Conservation (phyloP, 2,888 invertebrate species). For the Agrotis exclamationis region DNA sequence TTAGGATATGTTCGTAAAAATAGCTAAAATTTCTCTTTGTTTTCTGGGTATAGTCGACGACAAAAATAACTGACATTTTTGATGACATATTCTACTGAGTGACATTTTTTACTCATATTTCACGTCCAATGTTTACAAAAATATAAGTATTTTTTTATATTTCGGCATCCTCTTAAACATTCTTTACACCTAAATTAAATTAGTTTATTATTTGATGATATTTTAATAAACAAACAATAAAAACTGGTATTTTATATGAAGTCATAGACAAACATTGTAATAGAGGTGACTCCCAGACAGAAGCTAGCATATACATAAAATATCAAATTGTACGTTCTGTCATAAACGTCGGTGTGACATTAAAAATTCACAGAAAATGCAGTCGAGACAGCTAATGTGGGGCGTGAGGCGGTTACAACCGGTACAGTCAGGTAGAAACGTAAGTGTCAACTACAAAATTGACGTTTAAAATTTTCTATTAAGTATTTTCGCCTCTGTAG, state of each 20-base stretch:
- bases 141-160: slow-evolving; percentile 10
- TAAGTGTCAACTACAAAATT: slow-evolving; percentile 49
- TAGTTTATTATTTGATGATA: neutral
- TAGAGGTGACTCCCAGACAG: slow-evolving; percentile 2
- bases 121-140: slow-evolving; percentile 5
- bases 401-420: slow-evolving; percentile 43
- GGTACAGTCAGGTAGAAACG: slow-evolving; percentile 32
- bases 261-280: slow-evolving; percentile 29
- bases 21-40: slow-evolving; percentile 34
- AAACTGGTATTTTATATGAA: neutral
- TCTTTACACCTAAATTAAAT: neutral
- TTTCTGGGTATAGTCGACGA: slow-evolving; percentile 23
- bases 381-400: slow-evolving; percentile 56
- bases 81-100: slow-evolving; percentile 16
- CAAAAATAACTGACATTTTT: slow-evolving; percentile 43
- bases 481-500: slow-evolving; percentile 28
- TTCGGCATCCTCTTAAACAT: neutral
- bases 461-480: slow-evolving; percentile 51
- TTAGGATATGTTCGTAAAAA: slow-evolving; percentile 43
- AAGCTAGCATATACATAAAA: slow-evolving; percentile 45
- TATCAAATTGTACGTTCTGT: slow-evolving; percentile 56
- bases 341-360: slow-evolving; percentile 56
- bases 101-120: slow-evolving; percentile 34
- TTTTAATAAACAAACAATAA: neutral
- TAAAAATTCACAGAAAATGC: slow-evolving; percentile 65